Percentiles rank a stretch among this genome's conserved stretches.
phyloP scores from a whole-genome alignment of 2,797 vertebrate species.

The Ateles fusciceps region DNA sequence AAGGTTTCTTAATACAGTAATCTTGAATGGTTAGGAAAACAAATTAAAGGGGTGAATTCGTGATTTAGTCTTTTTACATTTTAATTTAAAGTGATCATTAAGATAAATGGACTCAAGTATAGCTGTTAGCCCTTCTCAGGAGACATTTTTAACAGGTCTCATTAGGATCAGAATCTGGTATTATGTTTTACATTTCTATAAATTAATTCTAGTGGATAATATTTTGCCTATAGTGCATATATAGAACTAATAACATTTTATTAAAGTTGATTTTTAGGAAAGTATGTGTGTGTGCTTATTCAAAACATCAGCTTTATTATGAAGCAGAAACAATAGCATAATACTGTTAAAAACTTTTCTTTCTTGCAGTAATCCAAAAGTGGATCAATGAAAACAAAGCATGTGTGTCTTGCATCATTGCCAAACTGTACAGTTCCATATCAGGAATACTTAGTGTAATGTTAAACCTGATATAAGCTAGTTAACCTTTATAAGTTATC shows the following conservation, averaged over 20 bases:
- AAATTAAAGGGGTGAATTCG: constrained; percentile 36
- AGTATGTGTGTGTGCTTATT: neutral
- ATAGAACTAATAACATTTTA: constrained; percentile 4
- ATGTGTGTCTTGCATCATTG: neutral
- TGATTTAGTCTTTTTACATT: neutral
- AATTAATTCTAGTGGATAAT: neutral
- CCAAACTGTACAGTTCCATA: neutral
- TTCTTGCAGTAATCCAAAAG: neutral
- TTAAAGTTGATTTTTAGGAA: constrained; percentile 33
- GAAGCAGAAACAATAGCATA: constrained; percentile 4
- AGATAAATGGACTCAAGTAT: neutral
- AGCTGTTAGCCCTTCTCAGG: neutral
- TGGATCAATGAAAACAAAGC: neutral
- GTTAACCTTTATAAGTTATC: neutral
- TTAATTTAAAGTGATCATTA: constrained; percentile 29
- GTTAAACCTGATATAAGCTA: neutral
- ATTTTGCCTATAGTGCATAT: neutral
- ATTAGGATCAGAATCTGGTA: constrained; percentile 8
- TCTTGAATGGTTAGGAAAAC: constrained; percentile 45
- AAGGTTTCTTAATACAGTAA: constrained; percentile 52
- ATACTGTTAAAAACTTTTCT: neutral
- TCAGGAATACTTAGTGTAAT: constrained; percentile 24
- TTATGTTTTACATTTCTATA: neutral
- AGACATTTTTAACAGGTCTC: neutral
- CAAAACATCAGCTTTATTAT: neutral